Evolutionary conservation across 2,888 invertebrate species (phyloP).

Genomic region (Melangyna quadrimaculata): DNA sequence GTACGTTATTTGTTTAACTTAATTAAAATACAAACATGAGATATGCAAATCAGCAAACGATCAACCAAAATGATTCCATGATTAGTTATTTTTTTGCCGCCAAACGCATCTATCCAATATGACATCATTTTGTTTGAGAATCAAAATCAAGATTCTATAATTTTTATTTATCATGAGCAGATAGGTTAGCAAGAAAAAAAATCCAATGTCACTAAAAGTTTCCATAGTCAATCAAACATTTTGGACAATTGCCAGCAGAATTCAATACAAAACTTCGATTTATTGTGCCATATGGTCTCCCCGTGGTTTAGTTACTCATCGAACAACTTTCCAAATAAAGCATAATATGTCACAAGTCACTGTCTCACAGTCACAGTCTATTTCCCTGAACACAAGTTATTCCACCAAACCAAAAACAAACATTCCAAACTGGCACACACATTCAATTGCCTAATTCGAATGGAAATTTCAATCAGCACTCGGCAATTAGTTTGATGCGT

Average conservation of each 20-base stretch:
- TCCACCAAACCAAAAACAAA: slow-evolving; percentile 6
- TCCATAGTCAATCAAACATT: neutral
- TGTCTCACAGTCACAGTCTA: neutral
- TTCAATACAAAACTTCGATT: neutral
- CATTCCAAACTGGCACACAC: neutral
- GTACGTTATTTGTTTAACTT: no score
- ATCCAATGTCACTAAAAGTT: neutral
- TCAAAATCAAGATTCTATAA: neutral
- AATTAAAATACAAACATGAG: no score
- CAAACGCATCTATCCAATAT: neutral
- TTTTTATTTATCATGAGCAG: neutral
- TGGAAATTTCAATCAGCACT: slow-evolving; percentile 6
- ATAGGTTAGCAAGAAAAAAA: neutral
- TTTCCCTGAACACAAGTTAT: neutral
- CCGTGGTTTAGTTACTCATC: neutral
- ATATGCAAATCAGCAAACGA: no score
- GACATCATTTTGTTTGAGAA: neutral
- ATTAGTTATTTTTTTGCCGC: neutral
- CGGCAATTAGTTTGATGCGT: neutral
- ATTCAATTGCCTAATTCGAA: neutral
- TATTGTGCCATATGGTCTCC: neutral
- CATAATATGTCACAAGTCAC: no score
- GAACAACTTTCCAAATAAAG: slow-evolving; percentile 11
- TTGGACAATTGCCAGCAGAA: neutral
- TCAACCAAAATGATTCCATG: neutral